Conservation (phyloP, 2,797 vertebrate species). For the Clarias platycephalus region DNA sequence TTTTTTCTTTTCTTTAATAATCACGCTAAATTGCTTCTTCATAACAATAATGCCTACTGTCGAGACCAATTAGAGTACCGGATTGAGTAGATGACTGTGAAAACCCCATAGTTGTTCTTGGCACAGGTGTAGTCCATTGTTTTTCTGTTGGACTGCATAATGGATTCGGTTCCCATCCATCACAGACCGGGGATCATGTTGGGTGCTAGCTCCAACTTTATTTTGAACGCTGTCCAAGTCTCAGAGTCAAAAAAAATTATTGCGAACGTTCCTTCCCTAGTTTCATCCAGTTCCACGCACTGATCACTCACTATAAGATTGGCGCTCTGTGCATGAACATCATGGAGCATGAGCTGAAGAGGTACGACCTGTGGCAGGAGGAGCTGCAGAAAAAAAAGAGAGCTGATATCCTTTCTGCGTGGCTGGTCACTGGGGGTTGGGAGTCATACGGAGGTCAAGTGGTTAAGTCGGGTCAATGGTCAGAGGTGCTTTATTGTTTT, state of each 20-base stretch:
- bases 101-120: slow-evolving; percentile 63
- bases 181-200: slow-evolving; percentile 54
- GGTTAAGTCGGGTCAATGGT: slow-evolving; percentile 38
- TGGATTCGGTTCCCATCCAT: slow-evolving; percentile 61
- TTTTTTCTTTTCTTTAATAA: slow-evolving; percentile 52
- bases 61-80: slow-evolving; percentile 57
- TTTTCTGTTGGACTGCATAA: slow-evolving; percentile 63
- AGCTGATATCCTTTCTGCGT: slow-evolving; percentile 86
- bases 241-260: slow-evolving; percentile 23
- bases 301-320: slow-evolving; percentile 92
- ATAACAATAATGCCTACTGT: slow-evolving; percentile 67
- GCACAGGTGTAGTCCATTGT: slow-evolving; percentile 53
- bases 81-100: slow-evolving; percentile 54
- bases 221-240: slow-evolving; percentile 49
- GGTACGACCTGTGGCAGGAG: slow-evolving; percentile 91
- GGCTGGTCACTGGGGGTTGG: slow-evolving; percentile 2
- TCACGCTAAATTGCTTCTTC: slow-evolving; percentile 59
- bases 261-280: slow-evolving; percentile 67
- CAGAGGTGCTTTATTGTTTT: slow-evolving; percentile 9
- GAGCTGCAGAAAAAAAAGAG: slow-evolving; percentile 92
- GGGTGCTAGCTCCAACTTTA: slow-evolving; percentile 61
- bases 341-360: slow-evolving; percentile 92
- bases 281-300: slow-evolving; percentile 90
- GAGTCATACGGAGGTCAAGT: slow-evolving; percentile 34
- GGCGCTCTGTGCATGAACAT: slow-evolving; percentile 93